Conservation (phyloP, 2,888 invertebrate species). For the Halocaridina rubra region DNA sequence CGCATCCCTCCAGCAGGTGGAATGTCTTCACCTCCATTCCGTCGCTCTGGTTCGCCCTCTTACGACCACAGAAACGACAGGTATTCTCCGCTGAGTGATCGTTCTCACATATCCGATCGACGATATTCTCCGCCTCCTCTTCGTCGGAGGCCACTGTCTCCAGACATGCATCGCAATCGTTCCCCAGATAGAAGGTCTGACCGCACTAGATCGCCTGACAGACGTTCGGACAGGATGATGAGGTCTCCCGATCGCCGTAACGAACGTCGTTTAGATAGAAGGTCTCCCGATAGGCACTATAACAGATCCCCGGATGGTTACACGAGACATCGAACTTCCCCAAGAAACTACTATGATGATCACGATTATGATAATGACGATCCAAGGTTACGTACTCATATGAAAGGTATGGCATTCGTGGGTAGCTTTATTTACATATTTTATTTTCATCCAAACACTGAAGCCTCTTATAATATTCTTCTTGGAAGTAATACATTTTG, state of each 20-base stretch:
- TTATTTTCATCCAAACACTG: too few species aligned
- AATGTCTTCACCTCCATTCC: conserved; percentile 55
- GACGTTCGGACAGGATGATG: conserved; percentile 41
- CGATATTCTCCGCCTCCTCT: conserved; percentile 51
- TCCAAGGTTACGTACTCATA: conserved; percentile 34
- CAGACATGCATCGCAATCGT: conserved; percentile 31
- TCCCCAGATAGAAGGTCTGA: conserved; percentile 54
- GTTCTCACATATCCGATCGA: conserved; percentile 57
- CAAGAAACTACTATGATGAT: conserved; percentile 43
- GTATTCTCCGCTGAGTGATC: conserved; percentile 59
- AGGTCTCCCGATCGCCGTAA: conserved; percentile 36
- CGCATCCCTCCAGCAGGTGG: conserved; percentile 59
- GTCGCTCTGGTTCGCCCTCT: conserved; percentile 41
- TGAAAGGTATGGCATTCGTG: conserved; percentile 53
- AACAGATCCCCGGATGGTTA: conserved; percentile 54
- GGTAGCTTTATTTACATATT: too few species aligned
- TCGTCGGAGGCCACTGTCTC: conserved; percentile 36
- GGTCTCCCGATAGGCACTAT: conserved; percentile 48
- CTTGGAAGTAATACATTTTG: too few species aligned
- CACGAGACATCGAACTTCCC: conserved; percentile 28
- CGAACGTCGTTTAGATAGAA: conserved; percentile 32
- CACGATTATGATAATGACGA: conserved; percentile 47
- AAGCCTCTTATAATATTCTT: too few species aligned
- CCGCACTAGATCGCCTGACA: conserved; percentile 48
- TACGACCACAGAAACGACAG: conserved; percentile 54